Base-by-base conservation (phyloP, 2,888 invertebrate species). In the Zeuzera pyrina region DNA sequence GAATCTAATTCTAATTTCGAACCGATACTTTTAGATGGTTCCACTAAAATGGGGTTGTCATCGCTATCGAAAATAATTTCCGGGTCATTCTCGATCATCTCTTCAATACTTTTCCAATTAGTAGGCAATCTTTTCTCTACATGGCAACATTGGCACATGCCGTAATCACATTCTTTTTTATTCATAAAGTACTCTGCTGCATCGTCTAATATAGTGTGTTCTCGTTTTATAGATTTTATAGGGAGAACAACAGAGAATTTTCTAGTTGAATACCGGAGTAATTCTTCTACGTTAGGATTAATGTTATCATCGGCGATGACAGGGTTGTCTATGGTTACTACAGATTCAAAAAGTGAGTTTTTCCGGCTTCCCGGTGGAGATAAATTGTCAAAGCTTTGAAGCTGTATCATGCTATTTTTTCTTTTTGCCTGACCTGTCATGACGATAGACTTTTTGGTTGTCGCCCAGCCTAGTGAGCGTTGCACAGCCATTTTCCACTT, bases 401-500 rank as follows among this genome's bases (percentile, higher is more conserved):
- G 43, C 34, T 35, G 30, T 29, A 48, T 43, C 47, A 68, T 58
- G 62, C 76, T 79, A 67, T 39, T 49, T 35, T 64, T 68, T 59
- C 76, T 48, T 66, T 63, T 71, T 33, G 46, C 51, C 79, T 85
- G 88, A 90, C 91, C 91, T 88, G 93, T 93, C 90, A 93, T 92
- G 26, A 86, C 83, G 47, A 85, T 76, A 5, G 91, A 89, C 68
- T 89, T 91, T 63, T 91, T 90, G 3, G 87, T 85, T 0, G 88
- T 85, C 12, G 91, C 92, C 97, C 97, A 97, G 39, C 94, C 93
- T 48, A 97, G 87, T 21, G 95, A 93, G 15, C 96, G 87, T 56
- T 95, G 90, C 2, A 98, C 95, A 0, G 97, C 97, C 89, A 93
- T 93, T 76, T 95, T 96, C 97, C 97, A 97, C 72, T 93, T 92